Percentiles rank a stretch among this genome's conserved stretches.
Conservation (phyloP, 2,113 vertebrate species). For the Mesoclemmys tuberculata region DNA sequence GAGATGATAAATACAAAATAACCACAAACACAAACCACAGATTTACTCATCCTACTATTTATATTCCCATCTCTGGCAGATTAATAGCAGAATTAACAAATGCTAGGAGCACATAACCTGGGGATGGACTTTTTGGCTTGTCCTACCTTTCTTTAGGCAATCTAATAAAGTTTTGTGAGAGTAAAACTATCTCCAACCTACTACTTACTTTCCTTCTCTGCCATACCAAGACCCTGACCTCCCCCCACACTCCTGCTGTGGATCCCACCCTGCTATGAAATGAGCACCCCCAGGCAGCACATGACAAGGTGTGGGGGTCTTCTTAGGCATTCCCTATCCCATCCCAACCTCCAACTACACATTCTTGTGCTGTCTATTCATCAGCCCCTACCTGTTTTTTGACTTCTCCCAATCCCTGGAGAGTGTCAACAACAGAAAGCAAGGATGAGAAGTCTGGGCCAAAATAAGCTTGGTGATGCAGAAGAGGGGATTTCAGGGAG, state of each 20-base stretch:
- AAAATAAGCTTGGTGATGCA: neutral
- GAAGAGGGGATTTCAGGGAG: neutral
- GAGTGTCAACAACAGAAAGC: neutral
- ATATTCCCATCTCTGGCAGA: neutral
- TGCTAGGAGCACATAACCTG: neutral
- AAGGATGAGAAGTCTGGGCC: neutral
- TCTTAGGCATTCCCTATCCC: neutral
- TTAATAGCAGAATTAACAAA: neutral
- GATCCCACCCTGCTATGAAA: neutral
- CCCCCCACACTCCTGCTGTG: neutral
- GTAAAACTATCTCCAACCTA: neutral
- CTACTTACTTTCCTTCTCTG: neutral
- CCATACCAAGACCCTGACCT: neutral
- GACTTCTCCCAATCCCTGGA: neutral
- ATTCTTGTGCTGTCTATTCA: neutral
- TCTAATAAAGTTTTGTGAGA: neutral
- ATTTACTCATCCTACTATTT: neutral
- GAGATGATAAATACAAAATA: neutral
- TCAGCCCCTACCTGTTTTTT: fast-evolving
- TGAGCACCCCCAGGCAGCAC: neutral
- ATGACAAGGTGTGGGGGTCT: neutral
- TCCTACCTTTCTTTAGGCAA: neutral
- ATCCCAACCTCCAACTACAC: neutral
- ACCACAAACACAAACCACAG: neutral
- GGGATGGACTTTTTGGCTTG: neutral